Conservation (phyloP, 2,888 invertebrate species). For the Choreutis nemorana region DNA sequence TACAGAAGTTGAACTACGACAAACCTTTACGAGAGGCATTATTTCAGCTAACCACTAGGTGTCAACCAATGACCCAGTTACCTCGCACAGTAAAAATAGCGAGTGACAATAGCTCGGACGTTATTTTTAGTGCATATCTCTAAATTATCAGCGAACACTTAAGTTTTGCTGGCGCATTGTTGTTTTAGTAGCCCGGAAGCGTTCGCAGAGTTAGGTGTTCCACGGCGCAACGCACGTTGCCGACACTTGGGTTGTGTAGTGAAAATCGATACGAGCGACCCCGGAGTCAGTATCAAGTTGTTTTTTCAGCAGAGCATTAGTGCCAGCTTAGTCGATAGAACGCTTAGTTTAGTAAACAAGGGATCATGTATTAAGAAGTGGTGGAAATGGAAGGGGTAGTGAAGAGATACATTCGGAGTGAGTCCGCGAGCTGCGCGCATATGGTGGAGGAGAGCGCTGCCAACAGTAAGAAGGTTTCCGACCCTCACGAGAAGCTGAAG, state of each 20-base stretch:
- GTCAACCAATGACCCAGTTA: constrained; percentile 52
- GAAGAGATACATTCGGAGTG: constrained; percentile 56
- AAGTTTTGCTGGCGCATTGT: constrained; percentile 17
- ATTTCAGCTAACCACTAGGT: constrained; percentile 22
- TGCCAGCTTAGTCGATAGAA: constrained; percentile 44
- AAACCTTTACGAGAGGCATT: constrained; percentile 19
- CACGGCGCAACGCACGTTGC: constrained; percentile 38
- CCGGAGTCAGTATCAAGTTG: constrained; percentile 34
- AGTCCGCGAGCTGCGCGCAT: constrained; percentile 56
- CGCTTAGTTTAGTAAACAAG: constrained; percentile 58
- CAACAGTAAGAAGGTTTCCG: constrained; percentile 41
- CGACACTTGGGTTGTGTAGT: constrained; percentile 12
- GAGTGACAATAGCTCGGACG: constrained; percentile 58
- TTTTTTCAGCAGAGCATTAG: constrained; percentile 32
- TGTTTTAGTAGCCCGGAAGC: constrained; percentile 12
- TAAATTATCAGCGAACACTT: constrained; percentile 40
- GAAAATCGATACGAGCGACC: constrained; percentile 25
- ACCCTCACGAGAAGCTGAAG: constrained; percentile 56
- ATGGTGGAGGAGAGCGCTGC: constrained; percentile 53
- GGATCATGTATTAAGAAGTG: constrained; percentile 45
- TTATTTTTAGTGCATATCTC: constrained; percentile 60
- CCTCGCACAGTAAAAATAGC: constrained; percentile 60
- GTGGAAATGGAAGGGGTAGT: constrained; percentile 43
- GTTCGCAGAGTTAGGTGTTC: constrained; percentile 12
- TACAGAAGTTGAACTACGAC: constrained; percentile 10